Evolutionary conservation across 2,797 vertebrate species (phyloP).

Genomic region (Helicolenus hilgendorfi): DNA sequence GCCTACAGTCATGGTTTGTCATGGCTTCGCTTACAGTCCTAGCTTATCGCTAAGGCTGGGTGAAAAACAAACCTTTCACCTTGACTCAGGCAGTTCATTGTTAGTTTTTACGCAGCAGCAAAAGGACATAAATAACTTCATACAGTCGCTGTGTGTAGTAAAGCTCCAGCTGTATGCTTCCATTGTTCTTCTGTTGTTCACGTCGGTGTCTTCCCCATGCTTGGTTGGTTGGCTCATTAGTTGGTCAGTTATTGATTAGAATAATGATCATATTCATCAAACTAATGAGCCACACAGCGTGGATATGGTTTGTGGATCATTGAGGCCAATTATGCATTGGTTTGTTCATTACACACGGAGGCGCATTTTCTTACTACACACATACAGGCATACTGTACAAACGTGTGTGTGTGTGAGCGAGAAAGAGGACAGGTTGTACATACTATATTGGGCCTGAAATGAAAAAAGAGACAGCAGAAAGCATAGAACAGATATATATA

Average conservation of each 20-base stretch:
- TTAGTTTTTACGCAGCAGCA: neutral
- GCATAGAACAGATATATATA: neutral
- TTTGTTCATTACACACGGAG: conserved; percentile 4
- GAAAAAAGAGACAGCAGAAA: neutral
- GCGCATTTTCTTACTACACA: neutral
- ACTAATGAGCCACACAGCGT: conserved; percentile 52
- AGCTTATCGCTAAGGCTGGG: conserved; percentile 4
- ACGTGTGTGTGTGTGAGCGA: neutral
- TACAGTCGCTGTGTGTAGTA: neutral
- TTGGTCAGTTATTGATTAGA: conserved; percentile 52
- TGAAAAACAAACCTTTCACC: conserved; percentile 19
- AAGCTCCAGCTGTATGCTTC: neutral
- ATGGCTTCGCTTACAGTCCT: neutral
- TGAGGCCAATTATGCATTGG: conserved; percentile 37
- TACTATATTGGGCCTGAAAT: neutral
- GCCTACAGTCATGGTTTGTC: conserved; percentile 15
- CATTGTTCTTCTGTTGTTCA: conserved; percentile 2
- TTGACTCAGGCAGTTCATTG: neutral
- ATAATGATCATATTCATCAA: conserved; percentile 53
- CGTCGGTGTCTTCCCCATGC: conserved; percentile 7
- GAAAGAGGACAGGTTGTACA: neutral
- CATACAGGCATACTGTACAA: neutral
- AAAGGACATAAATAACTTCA: conserved; percentile 13
- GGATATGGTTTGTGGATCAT: conserved; percentile 42
- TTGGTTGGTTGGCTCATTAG: conserved; percentile 44